phyloP scores from a whole-genome alignment of 2,113 vertebrate genomes.

The Mustela lutreola region DNA sequence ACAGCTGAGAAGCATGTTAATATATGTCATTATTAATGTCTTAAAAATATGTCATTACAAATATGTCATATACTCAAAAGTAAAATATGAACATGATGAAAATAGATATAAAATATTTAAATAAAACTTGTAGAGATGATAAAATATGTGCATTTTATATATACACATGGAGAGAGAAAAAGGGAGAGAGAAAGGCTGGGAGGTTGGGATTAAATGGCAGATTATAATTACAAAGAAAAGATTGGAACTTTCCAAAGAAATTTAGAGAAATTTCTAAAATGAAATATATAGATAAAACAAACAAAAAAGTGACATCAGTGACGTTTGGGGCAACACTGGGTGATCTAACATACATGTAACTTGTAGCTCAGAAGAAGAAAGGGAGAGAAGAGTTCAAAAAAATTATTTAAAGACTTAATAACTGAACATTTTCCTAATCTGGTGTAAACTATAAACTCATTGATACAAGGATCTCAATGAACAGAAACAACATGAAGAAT shows the following conservation, averaged over 20 bases:
- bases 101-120: not conserved
- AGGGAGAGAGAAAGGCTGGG: not conserved
- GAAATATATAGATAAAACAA: not conserved
- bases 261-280: not conserved
- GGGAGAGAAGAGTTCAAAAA: not conserved
- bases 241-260: not conserved
- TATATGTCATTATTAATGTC: not conserved
- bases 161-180: not conserved
- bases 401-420: not conserved
- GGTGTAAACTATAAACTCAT: not conserved
- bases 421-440: not conserved
- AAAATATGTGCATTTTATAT: not conserved
- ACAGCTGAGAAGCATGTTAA: not conserved
- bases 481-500: conserved; percentile 17
- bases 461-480: conserved; percentile 20
- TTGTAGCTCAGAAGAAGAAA: not conserved
- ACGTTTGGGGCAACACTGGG: not conserved
- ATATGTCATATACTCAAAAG: not conserved
- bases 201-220: not conserved
- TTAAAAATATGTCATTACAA: not conserved
- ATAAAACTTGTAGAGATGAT: not conserved
- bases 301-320: not conserved
- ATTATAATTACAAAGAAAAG: not conserved
- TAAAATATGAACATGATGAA: not conserved
- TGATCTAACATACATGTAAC: not conserved